These are phyloP conservation scores for Liodrosophila aerea DNA, from an alignment of 2,888 invertebrate species.

Conservation along the genomic window DNA sequence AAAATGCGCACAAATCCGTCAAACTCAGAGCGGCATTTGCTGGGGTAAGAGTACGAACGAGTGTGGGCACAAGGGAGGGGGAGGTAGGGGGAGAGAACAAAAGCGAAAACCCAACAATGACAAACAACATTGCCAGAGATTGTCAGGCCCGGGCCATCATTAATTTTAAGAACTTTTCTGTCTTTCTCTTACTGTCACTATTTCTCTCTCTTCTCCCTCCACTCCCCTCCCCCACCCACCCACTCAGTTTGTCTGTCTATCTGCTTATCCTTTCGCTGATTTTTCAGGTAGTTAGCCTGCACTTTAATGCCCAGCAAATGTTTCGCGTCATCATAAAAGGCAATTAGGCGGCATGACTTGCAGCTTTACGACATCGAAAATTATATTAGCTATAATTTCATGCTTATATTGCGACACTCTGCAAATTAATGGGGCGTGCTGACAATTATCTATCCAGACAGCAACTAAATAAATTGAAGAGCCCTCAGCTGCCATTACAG, in stretches of 20 bases:
- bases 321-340: constrained; percentile 61
- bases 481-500: constrained; percentile 19
- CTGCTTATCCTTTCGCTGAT: constrained; percentile 49
- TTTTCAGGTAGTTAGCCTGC: constrained; percentile 50
- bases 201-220: constrained; percentile 6
- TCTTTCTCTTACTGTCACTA: neutral
- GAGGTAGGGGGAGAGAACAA: constrained; percentile 24
- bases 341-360: constrained; percentile 64
- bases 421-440: constrained; percentile 63
- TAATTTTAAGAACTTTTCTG: constrained; percentile 61
- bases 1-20: constrained; percentile 76
- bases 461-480: constrained; percentile 8
- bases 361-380: constrained; percentile 57
- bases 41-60: neutral
- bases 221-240: too few relatives aligned
- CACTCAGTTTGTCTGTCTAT: constrained; percentile 5
- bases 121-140: constrained; percentile 61
- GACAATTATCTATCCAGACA: constrained; percentile 49
- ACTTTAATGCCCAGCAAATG: constrained; percentile 47
- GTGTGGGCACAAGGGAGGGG: constrained; percentile 3
- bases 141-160: constrained; percentile 56
- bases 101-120: constrained; percentile 42
- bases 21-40: constrained; percentile 52
- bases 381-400: constrained; percentile 44
- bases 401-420: constrained; percentile 25